Base-by-base conservation (phyloP, 1,140 invertebrate genomes). In the Portunus trituberculatus region DNA sequence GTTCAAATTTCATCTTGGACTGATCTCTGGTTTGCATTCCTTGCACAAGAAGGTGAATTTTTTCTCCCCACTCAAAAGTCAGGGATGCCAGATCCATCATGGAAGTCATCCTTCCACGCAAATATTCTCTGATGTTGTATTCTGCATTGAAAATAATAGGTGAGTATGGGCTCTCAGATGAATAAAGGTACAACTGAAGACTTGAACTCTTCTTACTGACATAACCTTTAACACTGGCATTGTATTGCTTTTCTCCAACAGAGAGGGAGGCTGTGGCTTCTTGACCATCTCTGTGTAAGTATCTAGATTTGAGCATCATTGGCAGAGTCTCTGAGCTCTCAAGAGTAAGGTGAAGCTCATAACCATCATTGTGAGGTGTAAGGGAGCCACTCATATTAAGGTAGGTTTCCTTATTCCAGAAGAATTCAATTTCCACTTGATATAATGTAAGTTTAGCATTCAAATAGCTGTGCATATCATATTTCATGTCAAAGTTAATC, bases 21-120 rank as follows among this genome's bases (percentile, higher is more conserved):
- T 46, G 93, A 31, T 91, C 52, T 12, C 45, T 31, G 14, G 46
- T 91, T 0, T 29, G 52, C 93, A 94, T 94, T 20, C 93, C 93
- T 52, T 32, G 91, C 14, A 94, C 93, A 25, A 20, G 20, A 20
- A 94, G 14, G 0, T 91, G 59, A 8, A 94, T n/a, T 31, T 32
- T 32, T 4, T 82, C 93, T 82, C 88, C 93, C 93, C 93, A 94
- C 45, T 94, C 93, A 29, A 94, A 46, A 8, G 76, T 39, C 16
- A 67, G 20, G 2, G 87, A 90, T 28, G 88, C 93, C 4, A 94
- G 29, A 28, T 94, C 88, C 7, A 25, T 32, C 45, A 91, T 28
- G 28, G 67, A 76, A 29, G 29, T 84, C 93, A 94, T 94, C n/a
- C 76, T 83, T 0, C 89, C 88, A 14, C 31, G 90, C 0, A 90